A percentile compares a stretch with the other conserved stretches of the same genome.
Conservation (phyloP, 2,113 vertebrate species). For the Gasterosteus aculeatus region DNA sequence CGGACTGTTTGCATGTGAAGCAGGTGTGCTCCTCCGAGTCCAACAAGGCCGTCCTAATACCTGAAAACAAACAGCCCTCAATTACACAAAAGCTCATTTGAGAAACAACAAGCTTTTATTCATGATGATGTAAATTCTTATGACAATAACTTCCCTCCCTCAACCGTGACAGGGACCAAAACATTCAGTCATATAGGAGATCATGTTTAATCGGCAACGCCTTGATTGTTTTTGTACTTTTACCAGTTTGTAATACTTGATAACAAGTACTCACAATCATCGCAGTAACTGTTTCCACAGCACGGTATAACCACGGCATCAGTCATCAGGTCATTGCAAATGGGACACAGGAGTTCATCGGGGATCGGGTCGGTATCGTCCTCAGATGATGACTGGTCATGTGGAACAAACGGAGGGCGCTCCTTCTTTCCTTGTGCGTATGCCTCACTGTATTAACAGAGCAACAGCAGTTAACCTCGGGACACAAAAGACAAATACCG, state of each 20-base stretch:
- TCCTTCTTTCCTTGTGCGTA: slow-evolving; percentile 99
- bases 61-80: slow-evolving; percentile 68
- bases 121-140: too few species aligned
- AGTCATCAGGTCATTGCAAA: slow-evolving; percentile 97
- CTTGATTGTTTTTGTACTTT: not conserved
- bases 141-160: not conserved
- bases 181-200: not conserved
- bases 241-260: not conserved
- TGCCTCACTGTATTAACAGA: slow-evolving; percentile 85
- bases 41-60: slow-evolving; percentile 91
- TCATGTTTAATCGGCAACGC: not conserved
- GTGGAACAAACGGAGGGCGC: slow-evolving; percentile 94
- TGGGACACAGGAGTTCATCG: slow-evolving; percentile 94
- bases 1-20: slow-evolving; percentile 93
- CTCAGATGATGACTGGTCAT: slow-evolving; percentile 92
- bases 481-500: not conserved
- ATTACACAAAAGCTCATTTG: not conserved
- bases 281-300: slow-evolving; percentile 99
- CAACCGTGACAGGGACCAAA: not conserved
- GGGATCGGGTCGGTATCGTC: slow-evolving; percentile 95
- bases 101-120: not conserved
- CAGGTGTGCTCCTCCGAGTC: slow-evolving; percentile 96
- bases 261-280: slow-evolving; percentile 88
- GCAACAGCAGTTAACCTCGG: not conserved
- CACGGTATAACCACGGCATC: slow-evolving; percentile 98